Base-by-base conservation (phyloP, 2,888 invertebrate species). In the Linnaemya vulpina region DNA sequence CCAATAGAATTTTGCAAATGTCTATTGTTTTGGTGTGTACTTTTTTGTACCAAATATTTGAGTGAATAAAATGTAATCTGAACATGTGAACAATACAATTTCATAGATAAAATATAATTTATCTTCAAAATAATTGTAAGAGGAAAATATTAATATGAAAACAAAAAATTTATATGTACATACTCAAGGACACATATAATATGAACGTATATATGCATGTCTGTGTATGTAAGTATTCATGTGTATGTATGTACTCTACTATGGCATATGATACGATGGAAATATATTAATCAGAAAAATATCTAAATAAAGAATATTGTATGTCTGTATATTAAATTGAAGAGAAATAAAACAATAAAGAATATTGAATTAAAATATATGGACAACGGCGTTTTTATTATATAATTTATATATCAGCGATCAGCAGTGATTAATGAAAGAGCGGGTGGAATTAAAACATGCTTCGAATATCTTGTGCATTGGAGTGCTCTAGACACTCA, bases 261-360 rank as follows among this genome's bases (percentile, higher is more conserved):
- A 65, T 76, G 75, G 55, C 51, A 70, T 75, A 75, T 75, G 55
- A 75, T 79, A 79, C 35, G 49, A 76, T 58, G 67, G 35, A 55
- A 67, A 22, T 73, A 84, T 58, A 60, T 51, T 70, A 75, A 76
- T 74, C 35, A 30, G 43, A 40, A 51, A 58, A 17, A 60, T 40
- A 46, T 0, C 51, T 15, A 62, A 11, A 51, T 68, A 1, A 13
- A 51, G 17, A 63, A 73, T 73, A 73, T 67, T 80, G 65, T 80
- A 65, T 80, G 79, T 63, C 43, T 11, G 10, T 79, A 71, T 80
- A 73, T 73, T 46, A 80, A 65, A 80, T 74, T 80, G 65, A 80
- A 73, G 65, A 38, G 15, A 67, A 80, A 73, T 67, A 49, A 63
- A 65, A 4, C 25, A 38, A 65, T 40, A 40, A 40, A 68, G 22